Conservation (phyloP, 1,140 invertebrate genomes). For the Neodiprion fabricii region DNA sequence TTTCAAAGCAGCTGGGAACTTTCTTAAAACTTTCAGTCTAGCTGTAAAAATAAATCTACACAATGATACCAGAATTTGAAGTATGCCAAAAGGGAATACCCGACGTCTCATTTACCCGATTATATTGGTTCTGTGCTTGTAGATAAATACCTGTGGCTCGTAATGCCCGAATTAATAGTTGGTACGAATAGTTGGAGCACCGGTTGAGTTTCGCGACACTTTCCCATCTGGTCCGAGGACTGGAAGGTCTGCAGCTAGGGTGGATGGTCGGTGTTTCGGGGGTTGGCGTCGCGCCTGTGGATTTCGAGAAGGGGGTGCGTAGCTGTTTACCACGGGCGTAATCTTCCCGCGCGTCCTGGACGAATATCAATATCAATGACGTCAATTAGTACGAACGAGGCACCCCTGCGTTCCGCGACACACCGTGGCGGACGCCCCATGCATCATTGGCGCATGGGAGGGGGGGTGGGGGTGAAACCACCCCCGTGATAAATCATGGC, state of each 20-base stretch:
- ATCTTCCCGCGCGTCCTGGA: conserved; percentile 57
- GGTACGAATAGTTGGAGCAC: background rate
- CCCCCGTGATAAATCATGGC: conserved; percentile 58
- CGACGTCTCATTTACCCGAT: too few relatives aligned
- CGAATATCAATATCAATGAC: conserved; percentile 63
- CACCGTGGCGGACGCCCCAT: conserved; percentile 18
- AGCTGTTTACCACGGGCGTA: conserved; percentile 58
- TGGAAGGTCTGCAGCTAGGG: background rate
- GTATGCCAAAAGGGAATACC: too few relatives aligned
- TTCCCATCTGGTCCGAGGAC: conserved; percentile 26
- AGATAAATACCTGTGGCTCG: too few relatives aligned
- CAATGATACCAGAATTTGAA: too few relatives aligned
- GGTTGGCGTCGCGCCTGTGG: background rate
- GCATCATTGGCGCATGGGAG: background rate
- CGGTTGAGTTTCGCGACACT: background rate
- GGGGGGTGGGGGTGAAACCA: background rate
- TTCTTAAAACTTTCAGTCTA: too few relatives aligned
- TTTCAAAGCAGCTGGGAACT: too few relatives aligned
- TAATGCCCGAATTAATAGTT: too few relatives aligned
- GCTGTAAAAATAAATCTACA: too few relatives aligned
- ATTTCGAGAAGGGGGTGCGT: conserved; percentile 30
- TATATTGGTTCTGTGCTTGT: too few relatives aligned
- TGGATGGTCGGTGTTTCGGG: conserved; percentile 1
- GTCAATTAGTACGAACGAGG: conserved; percentile 59
- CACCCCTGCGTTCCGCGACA: conserved; percentile 32